Conservation (phyloP, 2,888 invertebrate species). For the Chaetoderma sp. region DNA sequence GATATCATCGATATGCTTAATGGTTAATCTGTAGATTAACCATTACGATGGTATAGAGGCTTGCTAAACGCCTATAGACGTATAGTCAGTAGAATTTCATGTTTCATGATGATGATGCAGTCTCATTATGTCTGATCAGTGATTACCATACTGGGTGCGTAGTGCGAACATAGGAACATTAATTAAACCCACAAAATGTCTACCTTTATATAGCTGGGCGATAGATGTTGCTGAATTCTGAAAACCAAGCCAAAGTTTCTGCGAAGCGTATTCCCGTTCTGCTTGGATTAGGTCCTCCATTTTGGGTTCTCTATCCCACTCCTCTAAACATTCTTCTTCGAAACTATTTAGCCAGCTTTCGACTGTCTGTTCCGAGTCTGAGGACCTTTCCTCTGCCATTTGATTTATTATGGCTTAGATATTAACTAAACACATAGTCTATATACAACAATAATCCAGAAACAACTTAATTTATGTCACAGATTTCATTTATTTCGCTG, state of each 20-base stretch:
- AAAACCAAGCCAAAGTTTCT: conserved; percentile 80
- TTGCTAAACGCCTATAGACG: neutral
- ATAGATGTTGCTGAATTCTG: conserved; percentile 84
- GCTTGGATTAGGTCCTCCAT: conserved; percentile 77
- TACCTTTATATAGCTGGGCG: conserved; percentile 83
- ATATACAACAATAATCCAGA: too few relatives aligned
- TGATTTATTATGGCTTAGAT: too few relatives aligned
- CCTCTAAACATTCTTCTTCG: conserved; percentile 81
- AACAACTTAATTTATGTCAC: too few relatives aligned
- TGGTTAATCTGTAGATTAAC: too few relatives aligned
- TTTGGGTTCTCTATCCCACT: conserved; percentile 79
- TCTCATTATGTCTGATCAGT: too few relatives aligned
- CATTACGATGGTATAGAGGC: neutral
- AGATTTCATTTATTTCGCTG: too few relatives aligned
- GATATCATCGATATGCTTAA: too few relatives aligned
- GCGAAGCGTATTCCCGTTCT: conserved; percentile 73
- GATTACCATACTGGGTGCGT: too few relatives aligned
- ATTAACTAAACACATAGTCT: too few relatives aligned
- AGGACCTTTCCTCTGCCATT: conserved; percentile 48
- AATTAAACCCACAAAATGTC: too few relatives aligned
- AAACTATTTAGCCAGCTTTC: conserved; percentile 76
- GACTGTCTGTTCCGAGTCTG: conserved; percentile 45
- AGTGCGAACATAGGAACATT: too few relatives aligned
- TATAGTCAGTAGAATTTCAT: too few relatives aligned
- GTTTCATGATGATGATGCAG: neutral